phyloP scores from a whole-genome alignment of 2,888 invertebrate species.

The Drosophila basisetae region DNA sequence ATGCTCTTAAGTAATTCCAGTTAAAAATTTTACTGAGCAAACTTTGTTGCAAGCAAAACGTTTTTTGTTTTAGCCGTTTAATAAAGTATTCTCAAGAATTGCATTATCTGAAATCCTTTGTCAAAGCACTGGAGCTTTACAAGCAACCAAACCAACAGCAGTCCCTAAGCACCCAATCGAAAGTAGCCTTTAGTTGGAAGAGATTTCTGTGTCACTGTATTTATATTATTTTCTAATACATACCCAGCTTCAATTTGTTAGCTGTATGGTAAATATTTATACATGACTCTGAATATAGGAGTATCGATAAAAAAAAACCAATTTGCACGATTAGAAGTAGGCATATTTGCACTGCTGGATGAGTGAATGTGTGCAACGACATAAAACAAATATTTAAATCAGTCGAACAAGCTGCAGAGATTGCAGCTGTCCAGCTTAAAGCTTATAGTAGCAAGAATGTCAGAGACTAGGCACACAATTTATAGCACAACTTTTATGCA shows the following conservation, averaged over 20 bases:
- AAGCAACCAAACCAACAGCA: not conserved
- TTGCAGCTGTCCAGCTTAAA: constrained; percentile 30
- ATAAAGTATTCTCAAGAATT: not conserved
- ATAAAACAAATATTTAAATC: constrained; percentile 61
- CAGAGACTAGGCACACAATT: constrained; percentile 31
- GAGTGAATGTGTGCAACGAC: constrained; percentile 3
- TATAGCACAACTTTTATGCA: constrained; percentile 49
- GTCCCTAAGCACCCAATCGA: not conserved
- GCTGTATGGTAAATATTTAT: not conserved
- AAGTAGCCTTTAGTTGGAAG: not conserved
- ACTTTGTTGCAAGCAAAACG: not conserved
- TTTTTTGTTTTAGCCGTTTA: not conserved
- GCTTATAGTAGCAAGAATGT: constrained; percentile 11
- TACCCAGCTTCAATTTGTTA: not conserved
- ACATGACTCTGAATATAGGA: not conserved
- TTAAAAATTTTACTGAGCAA: not conserved
- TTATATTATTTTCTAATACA: not conserved
- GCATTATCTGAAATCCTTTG: not conserved
- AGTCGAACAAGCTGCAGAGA: constrained; percentile 37
- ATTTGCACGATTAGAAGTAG: not conserved
- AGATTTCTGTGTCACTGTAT: not conserved
- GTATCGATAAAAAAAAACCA: not conserved
- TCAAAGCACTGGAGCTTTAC: not conserved
- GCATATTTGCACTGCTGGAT: not conserved
- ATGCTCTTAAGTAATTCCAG: not conserved